These are phyloP conservation scores for Microdon myrmicae DNA, from an alignment of 2,888 invertebrate genomes.

Conservation along the genomic window DNA sequence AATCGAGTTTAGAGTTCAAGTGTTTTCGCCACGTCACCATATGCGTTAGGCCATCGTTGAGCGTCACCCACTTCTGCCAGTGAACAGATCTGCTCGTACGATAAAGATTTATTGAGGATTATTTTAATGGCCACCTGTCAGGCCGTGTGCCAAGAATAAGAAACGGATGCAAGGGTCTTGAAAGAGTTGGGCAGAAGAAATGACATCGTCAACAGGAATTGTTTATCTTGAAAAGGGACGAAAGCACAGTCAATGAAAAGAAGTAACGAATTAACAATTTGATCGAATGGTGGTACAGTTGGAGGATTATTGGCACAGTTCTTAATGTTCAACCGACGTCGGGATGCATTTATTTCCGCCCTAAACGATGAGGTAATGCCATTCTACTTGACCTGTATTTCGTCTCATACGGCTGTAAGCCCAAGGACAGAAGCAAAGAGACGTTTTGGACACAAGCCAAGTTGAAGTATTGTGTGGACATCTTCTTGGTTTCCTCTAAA, in stretches of 20 bases:
- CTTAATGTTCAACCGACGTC: constrained; percentile 42
- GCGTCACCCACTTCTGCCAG: constrained; percentile 46
- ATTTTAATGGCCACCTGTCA: constrained; percentile 49
- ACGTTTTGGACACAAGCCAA: constrained; percentile 41
- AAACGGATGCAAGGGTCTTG: constrained; percentile 24
- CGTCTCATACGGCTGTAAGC: no score
- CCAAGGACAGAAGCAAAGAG: constrained; percentile 22
- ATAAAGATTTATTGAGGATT: constrained; percentile 50
- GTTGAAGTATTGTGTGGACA: constrained; percentile 41
- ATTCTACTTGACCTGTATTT: constrained; percentile 10
- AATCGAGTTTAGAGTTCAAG: constrained; percentile 37
- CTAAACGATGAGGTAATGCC: constrained; percentile 12
- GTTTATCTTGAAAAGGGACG: constrained; percentile 16
- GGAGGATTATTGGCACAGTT: constrained; percentile 43
- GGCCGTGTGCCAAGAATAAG: constrained; percentile 22
- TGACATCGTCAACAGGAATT: constrained; percentile 31
- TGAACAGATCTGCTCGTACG: constrained; percentile 48
- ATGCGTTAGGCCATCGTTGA: constrained; percentile 7
- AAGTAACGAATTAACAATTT: constrained; percentile 38
- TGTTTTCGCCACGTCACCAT: constrained; percentile 24
- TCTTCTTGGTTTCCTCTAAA: constrained; percentile 41
- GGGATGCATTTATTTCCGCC: constrained; percentile 26
- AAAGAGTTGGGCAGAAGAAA: constrained; percentile 11
- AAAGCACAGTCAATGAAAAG: constrained; percentile 7
- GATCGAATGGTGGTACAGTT: constrained; percentile 33